Evolutionary conservation across 2,797 vertebrate genomes (phyloP), one percentile per base, ranked within the genome.

Genomic region (Sylvilagus floridanus): DNA sequence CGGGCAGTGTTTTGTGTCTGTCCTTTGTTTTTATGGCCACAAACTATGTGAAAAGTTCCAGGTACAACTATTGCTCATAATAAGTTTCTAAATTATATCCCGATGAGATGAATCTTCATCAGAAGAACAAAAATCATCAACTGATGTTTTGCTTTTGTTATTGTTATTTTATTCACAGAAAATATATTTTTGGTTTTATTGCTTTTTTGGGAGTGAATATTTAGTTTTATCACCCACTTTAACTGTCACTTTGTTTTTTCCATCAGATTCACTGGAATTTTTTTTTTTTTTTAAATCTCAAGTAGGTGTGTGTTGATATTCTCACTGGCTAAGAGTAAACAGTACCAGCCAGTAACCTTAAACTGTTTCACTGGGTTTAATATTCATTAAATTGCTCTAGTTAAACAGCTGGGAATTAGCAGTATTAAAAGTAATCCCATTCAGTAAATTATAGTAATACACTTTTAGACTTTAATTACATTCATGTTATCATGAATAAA

Each of bases 381-480:
- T 93, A 93, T 86, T 96, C 89, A 90, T 95, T 96, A 82, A 96
- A 90, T 94, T 95, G 50, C 60, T 96, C 42, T 95, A 84, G 79
- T 69, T 95, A 85, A 82, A 21, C 87, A 90, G 82, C 63, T 95
- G 91, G 42, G 30, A 93, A 89, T 83, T 65, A 91, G n/a, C 72
- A 96, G 47, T 68, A 93, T 71, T 93, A 92, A 82, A 77, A 16
- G 10, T 85, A 95, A 88, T 93, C 32, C 66, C 21, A 47, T 10
- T 22, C 82, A 66, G 62, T 96, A 97, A 97, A 97, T 85, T 91
- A 95, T 47, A 63, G 73, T 35, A 93, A 37, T 88, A 32, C 6
- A 47, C 35, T 28, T 95, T 95, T 71, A 91, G 12, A 82, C 0
- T 0, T 92, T 69, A 95, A 91, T 94, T 95, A 93, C 88, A 87